phyloP scores from a whole-genome alignment of 2,888 invertebrate species.

The Leucophora obtusa region DNA sequence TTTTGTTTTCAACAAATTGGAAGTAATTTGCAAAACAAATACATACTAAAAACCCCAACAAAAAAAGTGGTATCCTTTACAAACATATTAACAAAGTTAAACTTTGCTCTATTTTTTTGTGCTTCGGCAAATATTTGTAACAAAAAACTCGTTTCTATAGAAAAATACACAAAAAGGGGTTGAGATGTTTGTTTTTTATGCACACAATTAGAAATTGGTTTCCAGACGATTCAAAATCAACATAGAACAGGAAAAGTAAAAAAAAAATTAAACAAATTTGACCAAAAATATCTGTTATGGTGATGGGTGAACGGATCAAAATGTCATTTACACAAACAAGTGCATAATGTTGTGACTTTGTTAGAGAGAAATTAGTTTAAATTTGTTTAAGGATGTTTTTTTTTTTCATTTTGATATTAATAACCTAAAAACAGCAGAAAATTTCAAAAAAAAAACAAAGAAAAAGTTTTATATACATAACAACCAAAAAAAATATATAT shows the following conservation, averaged over 20 bases:
- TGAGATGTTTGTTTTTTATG: neutral
- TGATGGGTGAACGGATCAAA: constrained; percentile 46
- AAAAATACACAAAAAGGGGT: neutral
- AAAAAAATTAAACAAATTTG: constrained; percentile 5
- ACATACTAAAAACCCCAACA: neutral
- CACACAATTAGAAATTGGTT: constrained; percentile 51
- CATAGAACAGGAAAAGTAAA: neutral
- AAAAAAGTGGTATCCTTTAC: neutral
- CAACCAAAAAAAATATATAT: too few species aligned
- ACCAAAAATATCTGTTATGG: constrained; percentile 49
- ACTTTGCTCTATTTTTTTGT: neutral
- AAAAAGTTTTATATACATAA: neutral
- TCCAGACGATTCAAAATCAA: constrained; percentile 29
- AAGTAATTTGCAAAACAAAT: neutral
- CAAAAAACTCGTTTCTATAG: neutral
- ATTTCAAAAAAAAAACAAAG: neutral
- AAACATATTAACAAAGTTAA: neutral
- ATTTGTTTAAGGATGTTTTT: neutral
- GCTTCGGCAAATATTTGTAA: neutral
- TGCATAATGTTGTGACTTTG: constrained; percentile 54
- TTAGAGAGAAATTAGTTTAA: constrained; percentile 26
- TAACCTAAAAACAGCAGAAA: neutral
- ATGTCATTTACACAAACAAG: constrained; percentile 55
- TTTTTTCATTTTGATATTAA: constrained; percentile 1
- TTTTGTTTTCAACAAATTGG: too few species aligned